Conservation (phyloP, 2,888 invertebrate genomes). For the Hoplodrina ambigua region DNA sequence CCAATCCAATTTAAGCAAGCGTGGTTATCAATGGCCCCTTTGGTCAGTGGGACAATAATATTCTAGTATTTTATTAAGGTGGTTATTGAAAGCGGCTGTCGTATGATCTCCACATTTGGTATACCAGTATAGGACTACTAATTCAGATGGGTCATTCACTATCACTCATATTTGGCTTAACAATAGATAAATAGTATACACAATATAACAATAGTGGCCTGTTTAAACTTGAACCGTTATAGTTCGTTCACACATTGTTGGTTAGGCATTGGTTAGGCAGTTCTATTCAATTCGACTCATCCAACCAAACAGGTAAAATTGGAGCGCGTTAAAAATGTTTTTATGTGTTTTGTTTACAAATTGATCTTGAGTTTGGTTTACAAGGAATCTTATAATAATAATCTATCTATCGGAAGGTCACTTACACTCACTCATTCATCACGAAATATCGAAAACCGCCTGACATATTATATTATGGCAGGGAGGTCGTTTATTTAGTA, state of each 20-base stretch:
- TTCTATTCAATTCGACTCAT: slow-evolving; percentile 11
- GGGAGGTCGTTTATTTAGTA: no score
- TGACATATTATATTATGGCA: no score
- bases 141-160: slow-evolving; percentile 28
- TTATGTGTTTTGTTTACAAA: no score
- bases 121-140: background rate
- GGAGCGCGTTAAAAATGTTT: background rate
- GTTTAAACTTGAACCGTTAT: slow-evolving; percentile 19
- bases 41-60: no score
- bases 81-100: background rate
- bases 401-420: no score
- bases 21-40: no score
- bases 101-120: slow-evolving; percentile 1
- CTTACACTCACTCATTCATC: no score
- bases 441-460: no score
- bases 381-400: no score
- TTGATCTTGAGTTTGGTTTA: no score
- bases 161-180: slow-evolving; percentile 19
- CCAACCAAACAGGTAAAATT: slow-evolving; percentile 5
- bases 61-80: background rate
- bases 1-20: no score
- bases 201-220: slow-evolving; percentile 40
- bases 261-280: background rate
- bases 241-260: slow-evolving; percentile 4
- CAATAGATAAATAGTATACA: slow-evolving; percentile 26